Base-by-base conservation (phyloP, 2,113 vertebrate genomes). In the Halichoerus grypus region DNA sequence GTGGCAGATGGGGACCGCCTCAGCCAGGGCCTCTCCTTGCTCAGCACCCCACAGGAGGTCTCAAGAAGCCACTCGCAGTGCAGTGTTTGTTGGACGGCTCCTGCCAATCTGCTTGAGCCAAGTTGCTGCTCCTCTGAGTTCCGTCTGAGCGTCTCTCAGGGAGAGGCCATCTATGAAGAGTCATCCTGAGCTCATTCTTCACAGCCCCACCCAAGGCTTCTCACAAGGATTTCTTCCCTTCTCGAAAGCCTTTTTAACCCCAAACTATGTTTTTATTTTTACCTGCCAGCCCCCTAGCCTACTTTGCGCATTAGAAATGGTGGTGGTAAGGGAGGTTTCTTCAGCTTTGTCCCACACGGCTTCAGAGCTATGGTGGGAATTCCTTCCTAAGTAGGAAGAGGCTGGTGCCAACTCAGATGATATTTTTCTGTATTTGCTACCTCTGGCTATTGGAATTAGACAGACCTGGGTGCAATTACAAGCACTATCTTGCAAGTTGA, bases 231-330 rank as follows among this genome's bases (percentile, higher is more conserved):
- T 53, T 77, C 71, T 74, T 31, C 36, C 83, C 87, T 77, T 69
- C 79, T 53, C 1, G 26, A 93, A 96, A 91, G 72, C 4, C 83
- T 92, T 39, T 82, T 57, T 14, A 57, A 76, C 22, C 42, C 49
- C 42, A 26, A 42, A 72, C 31, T 46, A 10, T 59, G 57, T 11
- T 39, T 88, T 31, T 9, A n/a, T 84, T 89, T 80, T 46, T 10
- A 74, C 63, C 88, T 3, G n/a, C 81, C 77, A 90, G 90, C 80
- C 39, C 46, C 28, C 13, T 74, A 96, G 83, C 69, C 82, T 82
- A 0, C 39, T 74, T 42, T 31, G 21, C 21, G 53, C 61, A 0
- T 42, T 5, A 82, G 33, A 39, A 28, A n/a, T 3, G 3, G 5
- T 49, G 63, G 74, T 49, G 72, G 49, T 5, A 33, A 67, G 42